These are phyloP conservation scores for Archegozetes longisetosus DNA, from an alignment of 1,140 invertebrate species.

Conservation along the genomic window DNA sequence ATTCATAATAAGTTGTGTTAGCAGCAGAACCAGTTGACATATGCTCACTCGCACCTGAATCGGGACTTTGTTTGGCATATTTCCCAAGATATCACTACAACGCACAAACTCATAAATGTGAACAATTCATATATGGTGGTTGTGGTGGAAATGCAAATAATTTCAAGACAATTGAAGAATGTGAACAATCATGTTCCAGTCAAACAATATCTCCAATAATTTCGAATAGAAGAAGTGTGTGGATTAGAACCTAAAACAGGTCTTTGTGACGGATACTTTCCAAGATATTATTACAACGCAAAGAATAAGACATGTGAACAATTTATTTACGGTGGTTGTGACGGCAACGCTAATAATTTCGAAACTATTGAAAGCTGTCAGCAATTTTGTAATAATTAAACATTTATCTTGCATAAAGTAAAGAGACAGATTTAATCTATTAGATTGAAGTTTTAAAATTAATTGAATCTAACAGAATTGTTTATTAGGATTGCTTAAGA, in stretches of 20 bases:
- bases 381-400: background rate
- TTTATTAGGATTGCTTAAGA: no score
- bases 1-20: no score
- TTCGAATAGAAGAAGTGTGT: slow-evolving; percentile 22
- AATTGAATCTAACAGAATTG: no score
- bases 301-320: slow-evolving; percentile 50
- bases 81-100: slow-evolving; percentile 53
- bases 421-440: no score
- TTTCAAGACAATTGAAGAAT: slow-evolving; percentile 66
- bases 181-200: slow-evolving; percentile 49
- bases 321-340: slow-evolving; percentile 64
- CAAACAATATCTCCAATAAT: slow-evolving; percentile 3
- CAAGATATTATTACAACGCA: slow-evolving; percentile 56
- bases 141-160: slow-evolving; percentile 73
- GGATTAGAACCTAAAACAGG: slow-evolving; percentile 34
- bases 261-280: slow-evolving; percentile 28
- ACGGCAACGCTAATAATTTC: slow-evolving; percentile 67
- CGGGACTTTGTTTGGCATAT: slow-evolving; percentile 44
- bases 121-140: slow-evolving; percentile 49
- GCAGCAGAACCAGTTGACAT: no score
- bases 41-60: slow-evolving; percentile 52
- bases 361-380: slow-evolving; percentile 55
- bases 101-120: slow-evolving; percentile 51
- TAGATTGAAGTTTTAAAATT: no score
- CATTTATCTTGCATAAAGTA: no score